Conservation (phyloP, 2,888 invertebrate genomes). For the Drosophila rellima region DNA sequence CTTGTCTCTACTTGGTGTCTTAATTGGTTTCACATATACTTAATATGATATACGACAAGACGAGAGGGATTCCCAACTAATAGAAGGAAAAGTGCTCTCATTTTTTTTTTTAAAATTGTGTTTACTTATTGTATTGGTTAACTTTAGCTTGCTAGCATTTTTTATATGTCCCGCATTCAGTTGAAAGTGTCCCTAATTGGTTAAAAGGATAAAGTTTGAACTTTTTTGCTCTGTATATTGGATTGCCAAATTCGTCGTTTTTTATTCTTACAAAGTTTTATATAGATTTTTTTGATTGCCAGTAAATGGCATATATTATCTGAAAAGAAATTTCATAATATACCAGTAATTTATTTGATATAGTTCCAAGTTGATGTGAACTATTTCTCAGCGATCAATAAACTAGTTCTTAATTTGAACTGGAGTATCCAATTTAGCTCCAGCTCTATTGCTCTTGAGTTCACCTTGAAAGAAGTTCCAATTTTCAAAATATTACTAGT, state of each 20-base stretch:
- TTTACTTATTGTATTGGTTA: neutral
- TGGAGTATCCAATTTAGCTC: neutral
- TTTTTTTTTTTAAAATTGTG: neutral
- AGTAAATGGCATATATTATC: no score
- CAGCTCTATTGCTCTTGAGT: neutral
- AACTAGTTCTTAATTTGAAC: neutral
- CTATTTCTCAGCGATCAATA: neutral
- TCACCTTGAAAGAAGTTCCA: neutral
- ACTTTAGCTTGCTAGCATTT: neutral
- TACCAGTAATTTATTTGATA: neutral
- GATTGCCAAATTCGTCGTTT: no score
- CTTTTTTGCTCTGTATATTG: no score
- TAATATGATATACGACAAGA: neutral
- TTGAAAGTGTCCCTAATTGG: no score
- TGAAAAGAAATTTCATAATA: neutral
- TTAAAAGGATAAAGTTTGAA: no score
- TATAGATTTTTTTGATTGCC: no score
- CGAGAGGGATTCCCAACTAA: neutral
- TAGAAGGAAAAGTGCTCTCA: neutral
- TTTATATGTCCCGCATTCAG: no score
- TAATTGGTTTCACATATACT: slow-evolving; percentile 17
- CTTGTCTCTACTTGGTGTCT: neutral
- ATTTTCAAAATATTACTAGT: neutral
- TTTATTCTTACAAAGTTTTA: no score
- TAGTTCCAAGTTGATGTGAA: neutral